These are phyloP conservation scores for Melitaea cinxia DNA, from an alignment of 1,140 invertebrate genomes.

Conservation along the genomic window DNA sequence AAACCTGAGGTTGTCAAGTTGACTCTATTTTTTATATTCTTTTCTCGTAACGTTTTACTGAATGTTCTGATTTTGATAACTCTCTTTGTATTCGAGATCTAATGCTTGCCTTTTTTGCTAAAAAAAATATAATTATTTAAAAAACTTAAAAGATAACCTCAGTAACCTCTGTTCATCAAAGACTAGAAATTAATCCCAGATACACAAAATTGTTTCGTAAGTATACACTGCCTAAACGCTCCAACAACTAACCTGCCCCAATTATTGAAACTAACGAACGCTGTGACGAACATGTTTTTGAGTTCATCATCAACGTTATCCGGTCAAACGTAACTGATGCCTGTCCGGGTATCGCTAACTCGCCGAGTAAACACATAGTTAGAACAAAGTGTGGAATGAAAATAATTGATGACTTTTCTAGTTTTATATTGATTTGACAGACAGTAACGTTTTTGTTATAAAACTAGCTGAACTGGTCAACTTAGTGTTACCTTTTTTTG, in stretches of 20 bases:
- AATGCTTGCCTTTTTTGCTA: no score
- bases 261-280: conserved; percentile 20
- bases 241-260: background rate
- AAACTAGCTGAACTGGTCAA: no score
- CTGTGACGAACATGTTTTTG: background rate
- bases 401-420: background rate
- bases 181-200: no score
- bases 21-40: no score
- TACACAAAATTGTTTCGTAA: background rate
- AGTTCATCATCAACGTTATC: conserved; percentile 6
- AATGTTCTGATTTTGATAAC: no score
- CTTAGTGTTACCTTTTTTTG: no score
- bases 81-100: no score
- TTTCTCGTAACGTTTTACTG: no score
- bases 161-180: no score
- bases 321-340: conserved; percentile 1
- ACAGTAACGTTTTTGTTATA: background rate
- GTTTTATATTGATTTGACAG: background rate
- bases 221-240: background rate
- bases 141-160: no score
- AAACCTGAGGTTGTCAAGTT: no score
- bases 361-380: background rate
- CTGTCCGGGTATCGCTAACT: background rate
- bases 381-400: background rate
- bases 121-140: no score